A percentile compares a stretch with the other conserved stretches of the same genome.
Evolutionary conservation across 2,888 invertebrate genomes (phyloP).

Genomic region (Meteorus cinctellus): DNA sequence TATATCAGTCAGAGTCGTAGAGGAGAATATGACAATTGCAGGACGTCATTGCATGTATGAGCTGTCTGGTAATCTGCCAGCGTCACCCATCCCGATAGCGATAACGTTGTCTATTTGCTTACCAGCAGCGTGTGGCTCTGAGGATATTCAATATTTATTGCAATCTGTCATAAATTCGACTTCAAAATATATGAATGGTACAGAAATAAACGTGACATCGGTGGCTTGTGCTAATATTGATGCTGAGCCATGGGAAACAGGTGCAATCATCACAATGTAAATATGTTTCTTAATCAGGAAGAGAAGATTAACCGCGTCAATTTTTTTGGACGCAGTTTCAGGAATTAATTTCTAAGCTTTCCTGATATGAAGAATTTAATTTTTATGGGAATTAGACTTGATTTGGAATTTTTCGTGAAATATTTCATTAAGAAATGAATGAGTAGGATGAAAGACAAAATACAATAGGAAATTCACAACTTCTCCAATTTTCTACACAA

Average conservation of each 20-base stretch:
- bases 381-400: too few relatives aligned
- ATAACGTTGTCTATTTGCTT: constrained; percentile 72
- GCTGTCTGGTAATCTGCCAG: constrained; percentile 51
- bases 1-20: constrained; percentile 51
- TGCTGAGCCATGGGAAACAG: constrained; percentile 46
- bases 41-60: constrained; percentile 72
- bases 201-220: not conserved
- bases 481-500: too few relatives aligned
- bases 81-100: constrained; percentile 50
- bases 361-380: too few relatives aligned
- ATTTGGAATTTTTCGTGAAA: too few relatives aligned
- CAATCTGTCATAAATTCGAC: constrained; percentile 22
- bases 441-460: too few relatives aligned
- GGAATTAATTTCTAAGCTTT: too few relatives aligned
- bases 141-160: constrained; percentile 59
- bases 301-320: too few relatives aligned
- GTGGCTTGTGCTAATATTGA: constrained; percentile 47
- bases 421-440: too few relatives aligned
- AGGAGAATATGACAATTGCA: constrained; percentile 60
- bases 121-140: constrained; percentile 70
- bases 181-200: not conserved
- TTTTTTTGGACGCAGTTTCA: too few relatives aligned
- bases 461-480: too few relatives aligned
- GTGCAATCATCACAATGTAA: constrained; percentile 51
- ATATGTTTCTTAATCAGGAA: constrained; percentile 27